Evolutionary conservation across 1,140 invertebrate species (phyloP), one percentile per base, ranked within the genome.

Genomic region (Aphaenogaster rudis): DNA sequence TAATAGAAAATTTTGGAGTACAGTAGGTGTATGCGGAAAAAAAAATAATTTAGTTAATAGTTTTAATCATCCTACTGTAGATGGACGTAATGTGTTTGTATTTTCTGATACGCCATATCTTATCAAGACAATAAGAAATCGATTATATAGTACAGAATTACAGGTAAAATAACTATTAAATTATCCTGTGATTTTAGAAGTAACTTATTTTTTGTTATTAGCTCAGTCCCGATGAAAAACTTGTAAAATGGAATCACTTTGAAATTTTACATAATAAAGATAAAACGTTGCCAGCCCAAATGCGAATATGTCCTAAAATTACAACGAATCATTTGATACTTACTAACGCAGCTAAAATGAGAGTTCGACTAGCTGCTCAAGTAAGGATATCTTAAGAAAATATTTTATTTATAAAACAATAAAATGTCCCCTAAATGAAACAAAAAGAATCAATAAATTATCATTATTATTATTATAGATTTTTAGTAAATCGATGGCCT

Each of bases 71-170:
- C 39, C 64, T 8, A 67, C 39, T 9, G 13, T 42, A 17, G 8
- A 67, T 42, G 8, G 39, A n/a, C 64, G 64, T 28, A 3, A 45
- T 21, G 6, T 71, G 28, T 71, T 50, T 21, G 45, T 71, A 15
- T 71, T 71, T 5, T 71, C 45, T 0, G 67, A 71, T 50, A 50
- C 67, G 5, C 45, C 67, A 28, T 45, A 71, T 50, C 42, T 50
- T 4, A 71, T 71, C 0, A 71, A 71, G 15, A 71, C 67, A 50
- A 71, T 71, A 48, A 45, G 21, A 33, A 71, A 71, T 71, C 67
- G 67, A 21, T 50, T 71, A 11, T 71, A 71, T 50, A 28, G 3
- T 21, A 71, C 17, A 45, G 0, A 11, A 33, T 71, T 71, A 50
- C 45, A 50, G 8, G 45, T 71, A 50, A 42, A 67, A 45, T 21